A percentile compares a stretch with the other conserved stretches of the same genome.
Conservation (phyloP, 2,888 invertebrate species). For the Boloria selene region DNA sequence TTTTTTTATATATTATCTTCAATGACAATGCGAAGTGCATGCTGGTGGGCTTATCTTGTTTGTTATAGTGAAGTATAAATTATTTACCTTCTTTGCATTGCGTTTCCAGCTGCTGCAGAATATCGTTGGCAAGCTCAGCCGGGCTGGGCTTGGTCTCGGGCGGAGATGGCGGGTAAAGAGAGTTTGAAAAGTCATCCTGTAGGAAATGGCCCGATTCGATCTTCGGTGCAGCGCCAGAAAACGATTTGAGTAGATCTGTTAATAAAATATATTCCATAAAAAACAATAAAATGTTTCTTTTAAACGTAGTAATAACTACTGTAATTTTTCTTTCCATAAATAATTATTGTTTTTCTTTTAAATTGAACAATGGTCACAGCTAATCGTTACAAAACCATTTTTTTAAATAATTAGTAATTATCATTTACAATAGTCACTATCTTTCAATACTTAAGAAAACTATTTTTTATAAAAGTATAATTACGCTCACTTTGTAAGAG, state of each 20-base stretch:
- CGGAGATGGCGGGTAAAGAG: conserved; percentile 72
- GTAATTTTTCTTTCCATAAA: background rate
- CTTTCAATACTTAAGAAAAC: background rate
- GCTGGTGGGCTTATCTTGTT: background rate
- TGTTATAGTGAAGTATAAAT: background rate
- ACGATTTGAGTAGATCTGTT: conserved; percentile 71
- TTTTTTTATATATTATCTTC: too few relatives aligned
- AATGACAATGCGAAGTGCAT: too few relatives aligned
- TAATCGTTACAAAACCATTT: too few relatives aligned
- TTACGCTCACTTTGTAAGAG: conserved; percentile 70
- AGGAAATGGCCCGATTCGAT: conserved; percentile 57
- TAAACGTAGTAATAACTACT: conserved; percentile 13
- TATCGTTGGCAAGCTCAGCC: conserved; percentile 84
- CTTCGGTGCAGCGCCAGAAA: conserved; percentile 69
- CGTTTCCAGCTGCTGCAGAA: conserved; percentile 86
- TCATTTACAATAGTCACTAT: background rate
- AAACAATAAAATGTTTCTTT: background rate
- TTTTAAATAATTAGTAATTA: background rate
- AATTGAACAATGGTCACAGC: too few relatives aligned
- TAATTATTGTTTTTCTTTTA: background rate
- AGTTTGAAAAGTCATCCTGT: conserved; percentile 60
- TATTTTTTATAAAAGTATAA: conserved; percentile 20
- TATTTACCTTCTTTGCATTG: conserved; percentile 85
- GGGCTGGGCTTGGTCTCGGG: conserved; percentile 70
- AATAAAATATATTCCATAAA: background rate